Evolutionary conservation across 2,797 vertebrate species (phyloP).

Genomic region (Mus caroli): DNA sequence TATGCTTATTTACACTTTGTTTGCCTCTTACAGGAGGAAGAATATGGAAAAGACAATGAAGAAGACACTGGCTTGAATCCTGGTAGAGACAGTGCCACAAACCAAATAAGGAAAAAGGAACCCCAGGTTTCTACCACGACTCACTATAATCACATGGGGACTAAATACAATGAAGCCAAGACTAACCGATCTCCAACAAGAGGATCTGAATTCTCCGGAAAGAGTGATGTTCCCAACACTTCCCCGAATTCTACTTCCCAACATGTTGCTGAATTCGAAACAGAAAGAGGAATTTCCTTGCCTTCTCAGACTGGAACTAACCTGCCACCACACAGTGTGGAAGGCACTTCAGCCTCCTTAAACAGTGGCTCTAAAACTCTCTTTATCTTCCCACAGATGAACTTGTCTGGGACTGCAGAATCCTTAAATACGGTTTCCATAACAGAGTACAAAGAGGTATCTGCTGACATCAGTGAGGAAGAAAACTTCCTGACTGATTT

Average conservation of each 20-base stretch:
- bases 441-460: conserved; percentile 84
- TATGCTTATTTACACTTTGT: conserved; percentile 57
- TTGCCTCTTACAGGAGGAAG: conserved; percentile 88
- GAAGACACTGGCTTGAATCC: conserved; percentile 83
- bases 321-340: conserved; percentile 66
- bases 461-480: conserved; percentile 83
- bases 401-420: conserved; percentile 76
- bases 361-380: conserved; percentile 66
- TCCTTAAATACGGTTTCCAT: conserved; percentile 83
- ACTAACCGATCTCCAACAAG: conserved; percentile 83
- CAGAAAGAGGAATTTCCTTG: conserved; percentile 81
- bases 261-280: conserved; percentile 81
- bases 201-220: conserved; percentile 83
- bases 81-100: conserved; percentile 85
- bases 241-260: conserved; percentile 85
- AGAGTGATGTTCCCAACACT: conserved; percentile 83
- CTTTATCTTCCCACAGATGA: conserved; percentile 72
- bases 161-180: conserved; percentile 84
- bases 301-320: conserved; percentile 84
- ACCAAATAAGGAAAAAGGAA: conserved; percentile 87
- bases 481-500: conserved; percentile 84
- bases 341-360: conserved; percentile 77
- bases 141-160: conserved; percentile 82
- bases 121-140: conserved; percentile 87
- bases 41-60: conserved; percentile 82